A percentile compares a stretch with the other conserved stretches of the same genome.
Evolutionary conservation across 2,797 vertebrate species (phyloP).

Genomic region (Anguilla pacifica): DNA sequence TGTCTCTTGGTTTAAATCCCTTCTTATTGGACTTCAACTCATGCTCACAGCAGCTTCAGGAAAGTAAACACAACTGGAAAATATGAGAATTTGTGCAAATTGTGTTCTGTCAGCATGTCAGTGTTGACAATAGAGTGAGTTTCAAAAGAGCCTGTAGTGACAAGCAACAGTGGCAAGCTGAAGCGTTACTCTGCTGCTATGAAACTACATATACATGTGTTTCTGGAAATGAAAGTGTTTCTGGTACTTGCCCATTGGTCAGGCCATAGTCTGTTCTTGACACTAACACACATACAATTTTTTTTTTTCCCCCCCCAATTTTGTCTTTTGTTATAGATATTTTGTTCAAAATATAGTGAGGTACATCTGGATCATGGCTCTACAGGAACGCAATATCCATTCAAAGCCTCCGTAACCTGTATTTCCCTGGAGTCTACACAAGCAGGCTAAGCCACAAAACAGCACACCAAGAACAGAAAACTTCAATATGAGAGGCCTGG

Average conservation of each 20-base stretch:
- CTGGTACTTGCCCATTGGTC: not conserved
- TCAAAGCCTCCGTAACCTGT: not conserved
- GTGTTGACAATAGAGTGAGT: not conserved
- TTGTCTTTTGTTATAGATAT: not conserved
- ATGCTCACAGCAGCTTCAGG: not conserved
- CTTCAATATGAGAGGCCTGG: not conserved
- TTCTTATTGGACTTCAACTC: not conserved
- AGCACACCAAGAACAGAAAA: not conserved
- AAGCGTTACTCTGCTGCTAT: not conserved
- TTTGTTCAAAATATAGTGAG: not conserved
- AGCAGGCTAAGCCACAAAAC: not conserved
- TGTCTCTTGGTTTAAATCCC: not conserved
- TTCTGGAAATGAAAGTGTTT: not conserved
- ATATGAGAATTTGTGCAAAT: not conserved
- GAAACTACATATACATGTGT: too few relatives aligned
- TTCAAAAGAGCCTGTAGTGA: not conserved
- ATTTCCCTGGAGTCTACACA: not conserved
- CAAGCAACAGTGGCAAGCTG: not conserved
- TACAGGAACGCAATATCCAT: not conserved
- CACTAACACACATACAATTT: not conserved
- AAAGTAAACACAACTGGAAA: not conserved
- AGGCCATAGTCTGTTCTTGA: not conserved
- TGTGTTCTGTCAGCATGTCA: not conserved
- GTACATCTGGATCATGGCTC: not conserved
- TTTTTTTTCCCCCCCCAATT: not conserved